phyloP scores from a whole-genome alignment of 2,797 vertebrate genomes.

The Hoplostethus atlanticus region DNA sequence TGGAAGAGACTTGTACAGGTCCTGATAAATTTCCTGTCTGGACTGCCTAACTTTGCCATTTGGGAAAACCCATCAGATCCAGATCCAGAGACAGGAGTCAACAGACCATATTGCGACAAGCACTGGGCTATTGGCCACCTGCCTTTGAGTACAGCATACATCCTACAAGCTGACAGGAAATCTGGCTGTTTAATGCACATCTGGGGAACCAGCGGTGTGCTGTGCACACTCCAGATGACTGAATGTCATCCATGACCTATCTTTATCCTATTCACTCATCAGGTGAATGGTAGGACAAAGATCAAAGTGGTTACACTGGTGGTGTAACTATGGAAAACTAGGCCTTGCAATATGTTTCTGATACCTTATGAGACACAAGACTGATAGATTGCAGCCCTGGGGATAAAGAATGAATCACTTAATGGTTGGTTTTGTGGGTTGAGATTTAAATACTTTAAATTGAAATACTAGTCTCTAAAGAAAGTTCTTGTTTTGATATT shows the following conservation, averaged over 20 bases:
- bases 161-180: background rate
- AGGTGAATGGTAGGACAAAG: constrained; percentile 51
- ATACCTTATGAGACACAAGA: constrained; percentile 37
- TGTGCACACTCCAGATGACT: background rate
- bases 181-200: constrained; percentile 2
- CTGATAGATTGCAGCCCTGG: constrained; percentile 30
- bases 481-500: no score
- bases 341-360: constrained; percentile 26
- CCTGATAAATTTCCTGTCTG: constrained; percentile 18
- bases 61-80: constrained; percentile 30
- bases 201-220: background rate
- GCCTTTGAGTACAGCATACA: background rate
- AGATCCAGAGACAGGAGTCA: constrained; percentile 2
- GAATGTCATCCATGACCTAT: background rate
- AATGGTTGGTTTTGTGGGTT: background rate
- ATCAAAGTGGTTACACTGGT: constrained; percentile 20
- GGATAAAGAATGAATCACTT: constrained; percentile 18
- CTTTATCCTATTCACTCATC: constrained; percentile 45
- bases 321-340: constrained; percentile 51
- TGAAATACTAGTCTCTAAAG: background rate
- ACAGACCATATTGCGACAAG: constrained; percentile 5
- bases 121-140: background rate
- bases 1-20: background rate
- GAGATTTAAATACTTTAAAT: no score
- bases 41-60: constrained; percentile 21